Base-by-base conservation (phyloP, 2,797 vertebrate genomes). In the Phyllotis vaccarum region DNA sequence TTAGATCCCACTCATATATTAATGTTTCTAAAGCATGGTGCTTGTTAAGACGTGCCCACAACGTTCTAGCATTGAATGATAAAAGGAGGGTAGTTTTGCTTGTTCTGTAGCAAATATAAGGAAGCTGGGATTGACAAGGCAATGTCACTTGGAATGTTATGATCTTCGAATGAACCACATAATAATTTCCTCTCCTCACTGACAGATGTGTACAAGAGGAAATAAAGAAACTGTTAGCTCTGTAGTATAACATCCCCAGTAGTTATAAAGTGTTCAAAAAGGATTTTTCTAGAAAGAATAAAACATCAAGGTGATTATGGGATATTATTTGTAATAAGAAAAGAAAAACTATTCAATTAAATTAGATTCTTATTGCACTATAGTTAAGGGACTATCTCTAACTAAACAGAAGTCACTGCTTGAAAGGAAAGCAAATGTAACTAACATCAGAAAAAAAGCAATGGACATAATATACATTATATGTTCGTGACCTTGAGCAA, bases 1-100 rank as follows among this genome's bases (percentile, higher is more conserved):
- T 95, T 93, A 96, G 90, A 90, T 56, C 31, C 80, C 90, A 94
- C 58, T 97, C 81, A 52, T 64, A 43, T 68, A 97, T 89, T 93
- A 97, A 95, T 95, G 92, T 97, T 89, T 96, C 66, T 66, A 95
- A 96, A 97, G 96, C 81, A 86, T 68, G 95, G 70, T 49, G 1
- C 16, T 82, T 96, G 97, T 62, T 91, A 79, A 64, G 54, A 86
- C 62, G 54, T 81, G 29, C 16, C 11, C 5, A 76, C 91, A 76
- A 31, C 72, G 96, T 81, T 96, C 79, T 96, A 94, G 43, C 27
- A 5, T 66, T 54, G 31, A 96, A 92, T 72, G 37, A 21, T 43
- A 24, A 29, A 1, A 96, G 6, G 5, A 81, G 78, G 56, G 75
- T 13, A 82, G 74, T 82, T 89, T 56, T 94, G 27, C 85, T 91